Conservation (phyloP, 2,797 vertebrate genomes). For the Cyclopterus lumpus region DNA sequence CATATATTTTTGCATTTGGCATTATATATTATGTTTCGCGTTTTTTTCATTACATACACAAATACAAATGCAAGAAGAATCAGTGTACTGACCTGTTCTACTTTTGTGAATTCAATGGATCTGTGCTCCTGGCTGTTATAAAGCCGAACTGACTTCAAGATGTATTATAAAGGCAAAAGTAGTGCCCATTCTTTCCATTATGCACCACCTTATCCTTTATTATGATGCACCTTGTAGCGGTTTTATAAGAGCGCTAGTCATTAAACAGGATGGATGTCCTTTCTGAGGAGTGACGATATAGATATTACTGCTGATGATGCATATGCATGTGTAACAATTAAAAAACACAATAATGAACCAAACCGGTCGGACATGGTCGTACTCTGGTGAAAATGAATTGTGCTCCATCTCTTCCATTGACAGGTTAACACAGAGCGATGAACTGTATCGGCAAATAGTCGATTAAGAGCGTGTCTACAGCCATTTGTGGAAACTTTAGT, state of each 20-base stretch:
- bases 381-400: neutral
- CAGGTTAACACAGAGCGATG: neutral
- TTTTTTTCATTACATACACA: neutral
- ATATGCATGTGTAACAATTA: neutral
- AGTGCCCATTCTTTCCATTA: neutral
- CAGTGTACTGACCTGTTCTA: no score
- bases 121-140: neutral
- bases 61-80: no score
- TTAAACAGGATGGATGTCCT: neutral
- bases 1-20: neutral
- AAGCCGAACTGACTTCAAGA: neutral
- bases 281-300: neutral
- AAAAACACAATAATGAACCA: slow-evolving; percentile 2
- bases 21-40: neutral
- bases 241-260: neutral
- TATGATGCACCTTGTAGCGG: neutral
- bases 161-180: no score
- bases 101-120: neutral
- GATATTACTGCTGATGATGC: neutral
- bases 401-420: neutral
- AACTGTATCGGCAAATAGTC: neutral
- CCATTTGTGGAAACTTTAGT: neutral
- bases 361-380: neutral
- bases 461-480: neutral
- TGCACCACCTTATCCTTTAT: neutral